phyloP scores from a whole-genome alignment of 2,888 invertebrate species.

The Teinopalpus imperialis region DNA sequence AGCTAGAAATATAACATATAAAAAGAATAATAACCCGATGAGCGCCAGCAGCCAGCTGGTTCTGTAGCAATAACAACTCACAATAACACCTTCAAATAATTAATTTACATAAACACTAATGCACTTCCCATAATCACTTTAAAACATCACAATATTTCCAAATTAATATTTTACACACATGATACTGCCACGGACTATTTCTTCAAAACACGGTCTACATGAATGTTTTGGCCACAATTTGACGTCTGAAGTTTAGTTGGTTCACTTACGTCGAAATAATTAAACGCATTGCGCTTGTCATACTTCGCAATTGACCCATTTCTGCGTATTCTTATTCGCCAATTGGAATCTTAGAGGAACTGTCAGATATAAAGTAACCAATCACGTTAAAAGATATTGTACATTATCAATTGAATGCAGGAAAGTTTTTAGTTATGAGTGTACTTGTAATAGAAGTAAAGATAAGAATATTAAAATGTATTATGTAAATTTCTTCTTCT shows the following conservation, averaged over 20 bases:
- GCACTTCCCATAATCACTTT: slow-evolving; percentile 31
- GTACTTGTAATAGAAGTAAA: too few species aligned
- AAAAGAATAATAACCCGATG: slow-evolving; percentile 41
- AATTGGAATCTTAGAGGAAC: slow-evolving; percentile 32
- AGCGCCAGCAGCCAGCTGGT: slow-evolving; percentile 65
- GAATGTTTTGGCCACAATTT: slow-evolving; percentile 57
- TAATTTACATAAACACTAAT: slow-evolving; percentile 32
- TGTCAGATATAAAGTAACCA: slow-evolving; percentile 25
- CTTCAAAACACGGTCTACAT: slow-evolving; percentile 56
- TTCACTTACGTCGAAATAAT: slow-evolving; percentile 37
- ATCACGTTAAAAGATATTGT: too few species aligned
- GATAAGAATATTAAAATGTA: too few species aligned
- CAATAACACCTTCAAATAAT: slow-evolving; percentile 31
- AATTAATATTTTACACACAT: slow-evolving; percentile 28
- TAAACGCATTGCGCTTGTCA: slow-evolving; percentile 34
- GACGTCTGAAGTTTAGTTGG: slow-evolving; percentile 33
- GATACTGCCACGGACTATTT: slow-evolving; percentile 33
- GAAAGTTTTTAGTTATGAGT: too few species aligned
- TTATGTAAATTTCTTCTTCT: too few species aligned
- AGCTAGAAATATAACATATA: slow-evolving; percentile 29
- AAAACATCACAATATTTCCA: slow-evolving; percentile 22
- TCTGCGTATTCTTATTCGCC: slow-evolving; percentile 31
- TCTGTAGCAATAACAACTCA: slow-evolving; percentile 42
- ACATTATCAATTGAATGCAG: too few species aligned
- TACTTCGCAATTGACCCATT: slow-evolving; percentile 29